Evolutionary conservation across 1,140 invertebrate species (phyloP), one percentile per base, ranked within the genome.

Genomic region (Meloidogyne exigua): DNA sequence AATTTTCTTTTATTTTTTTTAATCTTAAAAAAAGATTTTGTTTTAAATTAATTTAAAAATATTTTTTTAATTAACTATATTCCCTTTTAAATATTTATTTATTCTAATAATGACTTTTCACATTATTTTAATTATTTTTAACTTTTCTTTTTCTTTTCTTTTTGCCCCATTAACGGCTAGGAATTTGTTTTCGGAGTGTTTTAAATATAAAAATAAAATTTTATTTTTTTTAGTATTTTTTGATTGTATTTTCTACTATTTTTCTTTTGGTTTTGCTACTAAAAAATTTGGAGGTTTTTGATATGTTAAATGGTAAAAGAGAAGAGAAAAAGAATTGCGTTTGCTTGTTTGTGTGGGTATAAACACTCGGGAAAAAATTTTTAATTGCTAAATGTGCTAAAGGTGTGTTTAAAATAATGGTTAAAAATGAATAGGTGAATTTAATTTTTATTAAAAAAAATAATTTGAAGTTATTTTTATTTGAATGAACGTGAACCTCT

Each of bases 171-270:
- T 57, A 57, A 57, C 49, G 49, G 49, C 7, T 57, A 57, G 49
- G 49, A 57, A 57, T 57, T 57, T 57, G 49, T 57, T n/a, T n/a
- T n/a, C 49, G 49, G 49, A n/a, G 49, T n/a, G n/a, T 57, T 57
- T 57, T 57, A 57, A n/a, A 57, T 57, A n/a, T 32, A 32, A 3
- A 32, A 3, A 3, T 32, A 3, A 32, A 7, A 3, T 32, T 32
- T 57, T 57, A n/a, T n/a, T 13, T 44, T 57, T 9, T 57, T n/a
- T 57, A n/a, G n/a, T n/a, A 9, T 57, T n/a, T 57, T 49, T 18
- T 18, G 13, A 49, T 49, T 49, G 15, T 15, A 13, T 44, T 49
- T 49, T 49, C 18, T 18, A 49, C 13, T 18, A 57, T 57, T 57
- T n/a, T 57, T 57, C n/a, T 57, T 57, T 57, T 57, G 5, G 18